These are phyloP conservation scores for Cavia porcellus DNA, from an alignment of 2,113 vertebrate species.

Conservation along the genomic window DNA sequence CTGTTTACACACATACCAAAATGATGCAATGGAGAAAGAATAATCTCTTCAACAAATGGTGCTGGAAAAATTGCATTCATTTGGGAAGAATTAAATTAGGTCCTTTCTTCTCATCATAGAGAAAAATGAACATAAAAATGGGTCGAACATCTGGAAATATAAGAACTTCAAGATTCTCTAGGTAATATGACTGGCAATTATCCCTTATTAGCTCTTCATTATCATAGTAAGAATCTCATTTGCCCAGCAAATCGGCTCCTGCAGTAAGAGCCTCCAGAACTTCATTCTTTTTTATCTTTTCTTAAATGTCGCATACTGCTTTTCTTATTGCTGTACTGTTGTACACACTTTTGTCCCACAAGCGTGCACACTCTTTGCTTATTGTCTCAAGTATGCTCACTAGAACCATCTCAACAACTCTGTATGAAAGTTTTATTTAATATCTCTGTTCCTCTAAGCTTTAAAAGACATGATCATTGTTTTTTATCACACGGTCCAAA, in stretches of 20 bases:
- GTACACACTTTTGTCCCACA: neutral
- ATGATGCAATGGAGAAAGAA: too few relatives aligned
- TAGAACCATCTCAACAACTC: neutral
- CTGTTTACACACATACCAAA: too few relatives aligned
- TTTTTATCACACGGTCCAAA: too few relatives aligned
- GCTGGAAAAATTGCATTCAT: too few relatives aligned
- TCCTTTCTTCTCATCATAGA: neutral
- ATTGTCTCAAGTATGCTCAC: neutral
- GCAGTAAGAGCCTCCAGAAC: neutral
- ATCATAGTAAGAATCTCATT: neutral
- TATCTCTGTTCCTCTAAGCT: neutral
- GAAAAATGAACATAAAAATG: neutral
- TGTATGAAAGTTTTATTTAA: slow-evolving; percentile 1
- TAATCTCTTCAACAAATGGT: too few relatives aligned
- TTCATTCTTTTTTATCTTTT: neutral
- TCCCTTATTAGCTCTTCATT: neutral
- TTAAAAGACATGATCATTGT: too few relatives aligned
- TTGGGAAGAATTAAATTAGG: neutral
- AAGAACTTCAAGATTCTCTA: neutral
- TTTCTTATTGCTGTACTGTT: neutral
- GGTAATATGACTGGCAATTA: neutral
- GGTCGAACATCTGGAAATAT: neutral
- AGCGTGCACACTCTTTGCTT: neutral
- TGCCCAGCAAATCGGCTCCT: neutral
- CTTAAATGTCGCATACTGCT: neutral